Conservation (phyloP, 2,113 vertebrate genomes). For the Eublepharis macularius region DNA sequence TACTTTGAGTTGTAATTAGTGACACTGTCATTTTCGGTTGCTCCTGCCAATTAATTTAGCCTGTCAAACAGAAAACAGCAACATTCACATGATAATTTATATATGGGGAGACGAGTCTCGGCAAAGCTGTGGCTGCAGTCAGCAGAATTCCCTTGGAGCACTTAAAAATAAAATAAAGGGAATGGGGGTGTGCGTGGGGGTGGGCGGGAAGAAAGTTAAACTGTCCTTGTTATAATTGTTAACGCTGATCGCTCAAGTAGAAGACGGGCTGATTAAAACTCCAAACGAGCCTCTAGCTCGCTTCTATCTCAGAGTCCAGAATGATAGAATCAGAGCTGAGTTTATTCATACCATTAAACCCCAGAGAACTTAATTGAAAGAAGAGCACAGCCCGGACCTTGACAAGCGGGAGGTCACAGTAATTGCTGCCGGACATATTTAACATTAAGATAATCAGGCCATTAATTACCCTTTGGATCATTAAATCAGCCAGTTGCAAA, state of each 20-base stretch:
- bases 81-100: conserved; percentile 86
- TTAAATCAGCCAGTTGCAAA: conserved; percentile 99
- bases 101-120: conserved; percentile 77
- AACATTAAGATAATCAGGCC: conserved; percentile 99
- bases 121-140: conserved; percentile 51
- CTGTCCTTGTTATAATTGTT: conserved; percentile 82
- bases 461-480: conserved; percentile 99
- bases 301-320: conserved; percentile 81
- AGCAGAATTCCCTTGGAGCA: conserved; percentile 69
- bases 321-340: conserved; percentile 84
- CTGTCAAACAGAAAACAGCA: conserved; percentile 83
- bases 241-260: conserved; percentile 77
- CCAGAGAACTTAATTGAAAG: conserved; percentile 97
- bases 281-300: conserved; percentile 80
- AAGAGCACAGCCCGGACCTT: conserved; percentile 94
- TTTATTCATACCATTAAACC: conserved; percentile 91
- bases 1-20: conserved; percentile 88
- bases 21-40: conserved; percentile 84
- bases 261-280: conserved; percentile 85
- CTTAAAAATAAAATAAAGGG: conserved; percentile 31
- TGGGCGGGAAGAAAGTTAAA: conserved; percentile 73
- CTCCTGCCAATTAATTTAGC: conserved; percentile 89
- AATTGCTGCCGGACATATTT: conserved; percentile 99
- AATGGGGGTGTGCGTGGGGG: background rate
- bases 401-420: conserved; percentile 99